Conservation (phyloP, 2,888 invertebrate genomes). For the Fragum fragum region DNA sequence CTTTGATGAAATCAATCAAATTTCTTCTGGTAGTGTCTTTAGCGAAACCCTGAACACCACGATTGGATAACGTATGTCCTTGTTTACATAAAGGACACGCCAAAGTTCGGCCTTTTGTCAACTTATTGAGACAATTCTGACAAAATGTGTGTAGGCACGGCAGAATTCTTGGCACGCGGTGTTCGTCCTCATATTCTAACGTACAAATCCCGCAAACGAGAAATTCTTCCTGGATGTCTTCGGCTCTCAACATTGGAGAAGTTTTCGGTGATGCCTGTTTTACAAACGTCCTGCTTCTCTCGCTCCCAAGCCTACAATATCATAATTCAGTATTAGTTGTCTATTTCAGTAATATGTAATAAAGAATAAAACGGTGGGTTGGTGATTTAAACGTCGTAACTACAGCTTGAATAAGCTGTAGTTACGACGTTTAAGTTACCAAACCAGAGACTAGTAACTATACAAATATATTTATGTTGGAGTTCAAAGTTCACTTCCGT, state of each 20-base stretch:
- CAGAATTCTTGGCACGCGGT: conserved; percentile 66
- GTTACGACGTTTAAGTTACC: too few species aligned
- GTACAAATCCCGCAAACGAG: conserved; percentile 71
- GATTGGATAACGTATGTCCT: conserved; percentile 59
- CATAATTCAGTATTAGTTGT: too few species aligned
- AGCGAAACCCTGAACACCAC: conserved; percentile 62
- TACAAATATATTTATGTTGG: too few species aligned
- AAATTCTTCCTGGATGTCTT: conserved; percentile 73
- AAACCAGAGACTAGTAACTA: too few species aligned
- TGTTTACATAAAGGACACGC: conserved; percentile 70
- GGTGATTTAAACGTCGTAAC: too few species aligned
- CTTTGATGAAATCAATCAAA: conserved; percentile 70
- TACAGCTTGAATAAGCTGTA: too few species aligned
- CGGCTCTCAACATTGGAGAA: conserved; percentile 63
- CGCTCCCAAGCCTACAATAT: not conserved
- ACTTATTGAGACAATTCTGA: conserved; percentile 65
- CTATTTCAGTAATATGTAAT: too few species aligned
- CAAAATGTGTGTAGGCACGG: conserved; percentile 74
- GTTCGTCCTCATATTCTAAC: conserved; percentile 67
- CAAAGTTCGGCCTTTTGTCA: conserved; percentile 44
- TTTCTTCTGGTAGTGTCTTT: conserved; percentile 72
- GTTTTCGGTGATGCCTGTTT: conserved; percentile 1
- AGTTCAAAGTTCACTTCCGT: too few species aligned
- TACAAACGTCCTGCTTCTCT: conserved; percentile 45
- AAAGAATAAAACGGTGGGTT: too few species aligned